phyloP scores from a whole-genome alignment of 2,888 invertebrate species.

The Spodoptera littoralis region DNA sequence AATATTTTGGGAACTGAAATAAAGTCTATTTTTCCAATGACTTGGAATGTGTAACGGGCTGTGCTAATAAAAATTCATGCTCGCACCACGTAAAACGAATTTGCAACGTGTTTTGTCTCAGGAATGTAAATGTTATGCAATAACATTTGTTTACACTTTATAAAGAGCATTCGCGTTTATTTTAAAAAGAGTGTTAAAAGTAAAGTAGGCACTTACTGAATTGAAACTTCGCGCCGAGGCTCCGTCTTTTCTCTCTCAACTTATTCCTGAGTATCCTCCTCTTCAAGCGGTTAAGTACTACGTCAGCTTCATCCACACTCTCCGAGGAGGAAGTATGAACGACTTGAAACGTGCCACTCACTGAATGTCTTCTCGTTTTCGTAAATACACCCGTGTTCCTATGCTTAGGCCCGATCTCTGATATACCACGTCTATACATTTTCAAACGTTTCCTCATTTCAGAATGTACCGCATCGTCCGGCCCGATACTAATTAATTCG shows the following conservation, averaged over 20 bases:
- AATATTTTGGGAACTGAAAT: conserved; percentile 31
- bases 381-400: conserved; percentile 67
- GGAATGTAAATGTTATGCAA: conserved; percentile 36
- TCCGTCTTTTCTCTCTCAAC: conserved; percentile 82
- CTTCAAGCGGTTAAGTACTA: conserved; percentile 84
- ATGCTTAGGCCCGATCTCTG: conserved; percentile 77
- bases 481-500: conserved; percentile 80
- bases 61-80: conserved; percentile 48
- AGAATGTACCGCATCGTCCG: conserved; percentile 81
- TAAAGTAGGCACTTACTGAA: conserved; percentile 72
- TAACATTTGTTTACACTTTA: conserved; percentile 24
- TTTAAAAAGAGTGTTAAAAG: conserved; percentile 32
- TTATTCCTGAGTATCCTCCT: conserved; percentile 86
- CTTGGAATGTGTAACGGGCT: conserved; percentile 43
- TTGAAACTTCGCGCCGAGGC: conserved; percentile 74
- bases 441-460: conserved; percentile 86
- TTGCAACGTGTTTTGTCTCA: conserved; percentile 38
- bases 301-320: conserved; percentile 86
- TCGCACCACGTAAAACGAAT: conserved; percentile 40
- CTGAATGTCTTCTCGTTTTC: conserved; percentile 79
- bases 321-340: conserved; percentile 84
- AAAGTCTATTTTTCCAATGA: conserved; percentile 38
- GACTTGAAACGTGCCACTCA: conserved; percentile 71
- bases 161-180: conserved; percentile 13
- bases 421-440: conserved; percentile 86